Conservation (phyloP, 2,113 vertebrate genomes). For the Megalops atlanticus region DNA sequence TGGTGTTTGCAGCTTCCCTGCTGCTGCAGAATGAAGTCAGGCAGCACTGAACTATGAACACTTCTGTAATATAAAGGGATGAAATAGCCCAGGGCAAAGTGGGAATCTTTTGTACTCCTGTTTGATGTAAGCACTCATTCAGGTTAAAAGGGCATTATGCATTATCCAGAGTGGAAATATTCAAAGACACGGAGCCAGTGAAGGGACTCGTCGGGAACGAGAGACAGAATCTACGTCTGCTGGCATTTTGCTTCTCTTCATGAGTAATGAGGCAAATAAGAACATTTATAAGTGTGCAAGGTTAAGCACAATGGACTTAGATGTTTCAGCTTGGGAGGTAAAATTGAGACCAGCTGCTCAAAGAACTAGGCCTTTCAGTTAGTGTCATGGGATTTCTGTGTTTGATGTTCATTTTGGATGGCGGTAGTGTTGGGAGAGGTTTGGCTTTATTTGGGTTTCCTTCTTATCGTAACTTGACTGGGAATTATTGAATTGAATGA, state of each 20-base stretch:
- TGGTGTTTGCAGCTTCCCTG: neutral
- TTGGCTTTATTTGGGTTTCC: too few relatives aligned
- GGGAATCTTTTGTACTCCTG: slow-evolving; percentile 12
- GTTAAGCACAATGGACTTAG: too few relatives aligned
- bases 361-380: too few relatives aligned
- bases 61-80: slow-evolving; percentile 10
- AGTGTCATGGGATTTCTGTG: neutral
- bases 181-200: neutral
- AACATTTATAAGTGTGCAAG: neutral
- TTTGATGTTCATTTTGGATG: neutral
- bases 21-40: neutral
- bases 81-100: slow-evolving; percentile 2
- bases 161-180: neutral
- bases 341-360: too few relatives aligned
- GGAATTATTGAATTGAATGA: neutral
- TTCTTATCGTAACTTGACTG: too few relatives aligned
- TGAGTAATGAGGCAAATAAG: neutral
- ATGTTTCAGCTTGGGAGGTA: too few relatives aligned
- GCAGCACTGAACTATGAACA: neutral
- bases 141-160: slow-evolving; percentile 19
- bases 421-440: too few relatives aligned
- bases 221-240: neutral
- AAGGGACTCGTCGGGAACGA: neutral
- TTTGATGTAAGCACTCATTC: slow-evolving; percentile 10
- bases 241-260: neutral